Base-by-base conservation (phyloP, 2,797 vertebrate genomes). In the Gallinago nigripennis region DNA sequence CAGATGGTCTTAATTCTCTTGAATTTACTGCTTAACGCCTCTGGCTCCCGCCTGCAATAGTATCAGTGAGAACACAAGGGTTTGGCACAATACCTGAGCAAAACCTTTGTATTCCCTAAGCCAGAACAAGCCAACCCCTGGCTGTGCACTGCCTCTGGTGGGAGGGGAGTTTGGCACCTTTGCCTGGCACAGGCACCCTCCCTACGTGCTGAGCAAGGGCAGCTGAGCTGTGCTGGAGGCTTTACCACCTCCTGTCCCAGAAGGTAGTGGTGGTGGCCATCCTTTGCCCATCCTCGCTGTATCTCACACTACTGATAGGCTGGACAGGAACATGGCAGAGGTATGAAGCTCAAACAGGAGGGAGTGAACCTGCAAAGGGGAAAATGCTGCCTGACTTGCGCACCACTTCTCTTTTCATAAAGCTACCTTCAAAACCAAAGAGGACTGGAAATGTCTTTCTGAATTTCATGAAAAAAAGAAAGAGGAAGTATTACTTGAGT, bases 1-100 rank as follows among this genome's bases (percentile, higher is more conserved):
- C 93, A 96, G 82, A 88, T 88, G 87, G 89, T 71, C 86, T 94
- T 75, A 90, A 88, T 92, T 91, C 92, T 68, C 65, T 69, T 81
- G 76, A 91, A 94, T 92, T 90, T 88, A 69, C 33, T 92, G 45
- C 41, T 37, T 45, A 50, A 27, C 90, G 82, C 31, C 65, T 81
- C 82, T 91, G 89, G 51, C 66, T 87, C 25, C n/a, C 45, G 90
- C 8, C 70, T 80, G 31, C 66, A 73, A 66, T 23, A 73, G 37
- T 72, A 82, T 66, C 81, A 60, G 58, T 61, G 86, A 68, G 48
- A 86, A 37, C 43, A 45, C 53, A 69, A 88, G 53, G 45, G 7
- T 86, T 86, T 92, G 90, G 80, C 80, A 76, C 41, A 33, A 84
- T 73, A 70, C 21, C n/a, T 37, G 41, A 76, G 30, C 30, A 90